These are phyloP conservation scores for Eretmochelys imbricata DNA, from an alignment of 2,113 vertebrate genomes.

Conservation along the genomic window DNA sequence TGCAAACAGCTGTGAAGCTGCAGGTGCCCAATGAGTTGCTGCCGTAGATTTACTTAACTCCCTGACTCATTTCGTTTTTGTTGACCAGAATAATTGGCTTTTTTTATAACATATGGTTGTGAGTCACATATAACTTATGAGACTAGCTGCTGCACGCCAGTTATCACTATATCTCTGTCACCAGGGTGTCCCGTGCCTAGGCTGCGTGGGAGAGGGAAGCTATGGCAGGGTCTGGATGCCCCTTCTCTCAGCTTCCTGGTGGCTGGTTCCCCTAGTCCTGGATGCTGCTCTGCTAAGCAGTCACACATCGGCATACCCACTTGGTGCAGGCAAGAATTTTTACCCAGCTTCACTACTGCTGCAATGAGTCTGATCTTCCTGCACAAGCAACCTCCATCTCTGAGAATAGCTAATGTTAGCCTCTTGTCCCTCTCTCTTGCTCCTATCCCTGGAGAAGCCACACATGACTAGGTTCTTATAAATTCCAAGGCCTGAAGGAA, in stretches of 20 bases:
- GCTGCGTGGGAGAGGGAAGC: no score
- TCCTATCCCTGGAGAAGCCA: neutral
- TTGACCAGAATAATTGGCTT: no score
- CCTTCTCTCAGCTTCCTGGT: no score
- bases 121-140: no score
- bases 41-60: no score
- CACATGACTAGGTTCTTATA: neutral
- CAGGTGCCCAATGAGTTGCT: neutral
- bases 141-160: no score
- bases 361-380: neutral
- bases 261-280: neutral
- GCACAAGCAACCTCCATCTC: neutral
- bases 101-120: no score
- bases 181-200: no score
- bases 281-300: rapidly evolving
- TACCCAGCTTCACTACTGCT: neutral
- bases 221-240: no score
- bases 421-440: rapidly evolving
- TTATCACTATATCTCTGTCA: no score
- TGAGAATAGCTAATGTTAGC: rapidly evolving
- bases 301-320: neutral
- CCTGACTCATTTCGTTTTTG: no score
- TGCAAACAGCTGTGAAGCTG: neutral
- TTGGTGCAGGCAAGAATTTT: rapidly evolving
- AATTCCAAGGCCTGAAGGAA: neutral